Conservation (phyloP, 1,140 invertebrate species). For the Drosophila elegans region DNA sequence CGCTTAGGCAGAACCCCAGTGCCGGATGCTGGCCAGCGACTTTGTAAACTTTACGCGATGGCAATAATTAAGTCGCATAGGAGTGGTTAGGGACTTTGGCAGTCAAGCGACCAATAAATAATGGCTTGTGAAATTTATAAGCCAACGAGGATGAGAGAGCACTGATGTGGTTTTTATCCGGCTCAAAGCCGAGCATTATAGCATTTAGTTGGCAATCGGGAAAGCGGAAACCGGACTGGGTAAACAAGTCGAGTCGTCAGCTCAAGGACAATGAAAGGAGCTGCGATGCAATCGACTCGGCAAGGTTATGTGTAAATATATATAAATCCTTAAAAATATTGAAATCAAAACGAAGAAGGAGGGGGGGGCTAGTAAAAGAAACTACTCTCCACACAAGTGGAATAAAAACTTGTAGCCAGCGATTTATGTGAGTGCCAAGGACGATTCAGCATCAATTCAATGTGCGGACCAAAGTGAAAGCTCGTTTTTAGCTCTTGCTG, state of each 20-base stretch:
- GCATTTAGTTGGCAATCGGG: slow-evolving; percentile 65
- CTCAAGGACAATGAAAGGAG: slow-evolving; percentile 47
- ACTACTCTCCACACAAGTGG: slow-evolving; percentile 5
- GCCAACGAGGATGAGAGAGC: slow-evolving; percentile 17
- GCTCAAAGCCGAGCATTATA: slow-evolving; percentile 56
- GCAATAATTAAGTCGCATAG: slow-evolving; percentile 66
- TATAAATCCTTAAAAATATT: slow-evolving; percentile 64
- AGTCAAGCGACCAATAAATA: slow-evolving; percentile 50
- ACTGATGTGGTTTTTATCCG: slow-evolving; percentile 54
- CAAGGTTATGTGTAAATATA: slow-evolving; percentile 31
- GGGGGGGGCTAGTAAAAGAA: neutral
- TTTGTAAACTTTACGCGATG: slow-evolving; percentile 66
- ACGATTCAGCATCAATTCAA: slow-evolving; percentile 53
- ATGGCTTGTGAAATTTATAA: slow-evolving; percentile 56
- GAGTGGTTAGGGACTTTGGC: slow-evolving; percentile 19
- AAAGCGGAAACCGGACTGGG: slow-evolving; percentile 7
- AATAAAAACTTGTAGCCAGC: slow-evolving; percentile 53
- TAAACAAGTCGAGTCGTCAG: slow-evolving; percentile 45
- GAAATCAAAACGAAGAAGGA: slow-evolving; percentile 51
- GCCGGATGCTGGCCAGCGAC: slow-evolving; percentile 55
- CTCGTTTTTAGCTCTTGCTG: slow-evolving; percentile 5
- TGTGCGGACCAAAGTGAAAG: neutral
- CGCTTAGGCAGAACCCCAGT: slow-evolving; percentile 58
- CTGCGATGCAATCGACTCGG: slow-evolving; percentile 13
- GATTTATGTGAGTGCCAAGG: slow-evolving; percentile 62